Evolutionary conservation across 2,113 vertebrate genomes (phyloP).

Genomic region (Argyrosomus japonicus): DNA sequence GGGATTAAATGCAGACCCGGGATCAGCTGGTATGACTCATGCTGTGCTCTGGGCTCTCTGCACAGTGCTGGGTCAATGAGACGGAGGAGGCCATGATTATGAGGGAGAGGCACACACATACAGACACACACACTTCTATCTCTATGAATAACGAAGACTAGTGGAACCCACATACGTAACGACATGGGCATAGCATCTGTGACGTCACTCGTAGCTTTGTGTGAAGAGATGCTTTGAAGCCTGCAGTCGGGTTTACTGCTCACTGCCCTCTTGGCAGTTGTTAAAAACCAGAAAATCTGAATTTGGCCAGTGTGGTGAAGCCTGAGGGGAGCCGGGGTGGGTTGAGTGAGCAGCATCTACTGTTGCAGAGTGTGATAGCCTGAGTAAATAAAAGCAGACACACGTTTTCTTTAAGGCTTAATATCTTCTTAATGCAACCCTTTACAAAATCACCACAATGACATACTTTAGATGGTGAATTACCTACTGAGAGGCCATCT

Average conservation of each 20-base stretch:
- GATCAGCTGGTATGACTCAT: conserved; percentile 67
- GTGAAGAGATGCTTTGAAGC: conserved; percentile 49
- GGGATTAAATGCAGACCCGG: conserved; percentile 73
- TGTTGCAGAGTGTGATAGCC: conserved; percentile 21
- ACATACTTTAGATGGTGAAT: not conserved
- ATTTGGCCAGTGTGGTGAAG: conserved; percentile 41
- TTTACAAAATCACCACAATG: conserved; percentile 14
- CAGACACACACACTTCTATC: conserved; percentile 7
- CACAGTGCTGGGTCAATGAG: conserved; percentile 62
- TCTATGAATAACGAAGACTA: conserved; percentile 16
- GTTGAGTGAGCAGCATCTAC: conserved; percentile 27
- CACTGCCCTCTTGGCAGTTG: conserved; percentile 41
- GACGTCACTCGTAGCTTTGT: conserved; percentile 43
- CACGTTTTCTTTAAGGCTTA: conserved; percentile 16
- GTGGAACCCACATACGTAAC: not conserved
- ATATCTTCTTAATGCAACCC: not conserved
- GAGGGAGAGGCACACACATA: conserved; percentile 22
- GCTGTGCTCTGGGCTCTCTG: conserved; percentile 56
- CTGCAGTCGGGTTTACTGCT: conserved; percentile 13
- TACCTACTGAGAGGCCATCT: not conserved
- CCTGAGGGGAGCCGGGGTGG: conserved; percentile 28
- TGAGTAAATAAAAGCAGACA: conserved; percentile 33
- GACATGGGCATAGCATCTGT: conserved; percentile 13
- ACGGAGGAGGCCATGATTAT: conserved; percentile 63
- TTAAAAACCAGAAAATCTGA: conserved; percentile 51